Evolutionary conservation across 2,888 invertebrate genomes (phyloP), one percentile per base, ranked within the genome.

Genomic region (Brachylomia viminalis): DNA sequence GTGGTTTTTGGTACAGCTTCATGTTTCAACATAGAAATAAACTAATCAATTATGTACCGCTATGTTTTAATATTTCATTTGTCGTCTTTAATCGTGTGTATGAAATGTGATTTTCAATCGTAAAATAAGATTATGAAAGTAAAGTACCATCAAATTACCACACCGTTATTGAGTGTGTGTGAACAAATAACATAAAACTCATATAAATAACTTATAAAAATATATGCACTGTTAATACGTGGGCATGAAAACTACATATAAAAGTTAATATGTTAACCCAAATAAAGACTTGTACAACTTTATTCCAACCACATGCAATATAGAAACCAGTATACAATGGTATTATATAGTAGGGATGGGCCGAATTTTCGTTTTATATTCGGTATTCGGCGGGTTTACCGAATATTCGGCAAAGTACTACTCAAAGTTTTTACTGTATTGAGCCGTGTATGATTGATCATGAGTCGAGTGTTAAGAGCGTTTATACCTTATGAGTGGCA

Each of bases 241-340:
- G 73, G 54, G 67, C 77, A 83, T 75, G n/a, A 72, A 67, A 30
- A 65, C 27, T 58, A 54, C 23, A 42, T 20, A 72, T 75, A 79
- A 89, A 91, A 91, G 87, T 87, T 87, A 88, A 82, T n/a, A n/a
- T n/a, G 86, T 90, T 86, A 88, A 87, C 86, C 87, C 80, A 90
- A 91, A 92, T 92, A 91, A 89, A 90, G 76, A 86, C 80, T 88
- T 80, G 65, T 78, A 86, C 83, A 87, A 89, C 84, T 87, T 87
- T 86, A 88, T 87, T 89, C 86, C 86, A 89, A 89, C 84, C 90
- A 73, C 75, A 56, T 82, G 70, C 64, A 69, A 76, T 73, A 80
- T 83, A 76, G 81, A 85, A 78, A 78, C 79, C 74, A 72, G 75
- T 83, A 77, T 70, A 86, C 86, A 86, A 88, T 85, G 79, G 74